These are phyloP conservation scores for Neomorphus geoffroyi DNA, from an alignment of 2,797 vertebrate genomes.

Conservation along the genomic window DNA sequence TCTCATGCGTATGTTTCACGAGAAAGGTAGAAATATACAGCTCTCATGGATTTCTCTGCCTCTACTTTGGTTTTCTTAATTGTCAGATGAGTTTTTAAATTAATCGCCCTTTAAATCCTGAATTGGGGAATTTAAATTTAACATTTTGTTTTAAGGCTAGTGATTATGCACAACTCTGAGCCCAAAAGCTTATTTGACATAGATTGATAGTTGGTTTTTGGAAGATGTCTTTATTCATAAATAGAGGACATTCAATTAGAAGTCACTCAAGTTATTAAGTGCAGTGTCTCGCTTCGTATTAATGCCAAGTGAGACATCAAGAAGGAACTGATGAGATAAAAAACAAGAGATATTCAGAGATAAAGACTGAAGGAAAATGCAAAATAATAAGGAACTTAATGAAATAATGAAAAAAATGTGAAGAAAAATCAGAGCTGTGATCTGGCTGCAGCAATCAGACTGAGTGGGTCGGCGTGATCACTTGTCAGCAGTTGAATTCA, in stretches of 20 bases:
- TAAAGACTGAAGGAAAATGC: neutral
- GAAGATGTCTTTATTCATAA: neutral
- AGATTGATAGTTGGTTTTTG: neutral
- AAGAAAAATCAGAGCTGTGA: neutral
- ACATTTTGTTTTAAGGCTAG: neutral
- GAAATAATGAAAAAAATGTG: neutral
- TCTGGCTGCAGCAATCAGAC: neutral
- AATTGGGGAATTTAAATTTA: neutral
- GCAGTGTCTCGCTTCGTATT: neutral
- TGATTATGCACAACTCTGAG: neutral
- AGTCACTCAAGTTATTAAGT: neutral
- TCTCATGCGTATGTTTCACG: neutral
- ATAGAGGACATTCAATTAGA: neutral
- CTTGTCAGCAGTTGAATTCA: neutral
- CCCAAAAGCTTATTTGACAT: neutral
- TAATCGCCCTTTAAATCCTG: neutral
- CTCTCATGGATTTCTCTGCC: neutral
- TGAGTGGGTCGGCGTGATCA: neutral
- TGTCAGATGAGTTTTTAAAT: neutral
- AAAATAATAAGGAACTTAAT: neutral
- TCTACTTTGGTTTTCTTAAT: neutral
- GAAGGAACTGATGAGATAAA: neutral
- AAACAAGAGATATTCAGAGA: neutral
- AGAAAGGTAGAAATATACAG: neutral
- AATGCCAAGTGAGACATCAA: neutral